phyloP scores from a whole-genome alignment of 2,113 vertebrate species.

The Nicator chloris region DNA sequence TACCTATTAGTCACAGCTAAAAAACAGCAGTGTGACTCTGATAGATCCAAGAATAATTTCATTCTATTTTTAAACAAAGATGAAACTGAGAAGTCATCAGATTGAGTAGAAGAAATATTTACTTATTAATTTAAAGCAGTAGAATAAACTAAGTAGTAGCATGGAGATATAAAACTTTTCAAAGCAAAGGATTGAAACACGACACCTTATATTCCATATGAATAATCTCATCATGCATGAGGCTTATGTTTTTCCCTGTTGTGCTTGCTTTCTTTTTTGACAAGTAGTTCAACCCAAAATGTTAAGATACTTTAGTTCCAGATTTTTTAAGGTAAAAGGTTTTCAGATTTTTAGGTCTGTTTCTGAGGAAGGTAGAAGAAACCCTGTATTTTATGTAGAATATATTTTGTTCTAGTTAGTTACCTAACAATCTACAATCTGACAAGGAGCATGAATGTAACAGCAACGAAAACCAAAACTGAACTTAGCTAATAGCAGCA shows the following conservation, averaged over 20 bases:
- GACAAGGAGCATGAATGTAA: neutral
- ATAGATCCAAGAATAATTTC: neutral
- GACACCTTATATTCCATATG: neutral
- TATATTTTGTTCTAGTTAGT: neutral
- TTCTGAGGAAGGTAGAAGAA: neutral
- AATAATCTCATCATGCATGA: neutral
- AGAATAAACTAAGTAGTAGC: neutral
- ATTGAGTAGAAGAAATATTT: neutral
- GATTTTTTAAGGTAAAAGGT: neutral
- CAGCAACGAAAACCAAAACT: neutral
- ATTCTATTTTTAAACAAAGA: neutral
- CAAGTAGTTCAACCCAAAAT: neutral
- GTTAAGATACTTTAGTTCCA: neutral
- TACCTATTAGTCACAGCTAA: neutral
- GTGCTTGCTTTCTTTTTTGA: neutral
- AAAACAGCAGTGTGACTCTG: neutral
- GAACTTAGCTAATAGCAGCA: neutral
- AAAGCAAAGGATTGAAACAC: neutral
- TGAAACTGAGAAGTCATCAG: neutral
- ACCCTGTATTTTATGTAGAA: neutral
- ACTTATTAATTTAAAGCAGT: neutral
- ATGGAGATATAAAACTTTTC: neutral
- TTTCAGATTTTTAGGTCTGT: neutral
- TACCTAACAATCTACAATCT: neutral
- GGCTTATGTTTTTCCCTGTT: neutral